Percentiles rank a stretch among this genome's conserved stretches.
Evolutionary conservation across 92 coral and sea anemone species (phyloP).

Genomic region (Galaxea fascicularis): DNA sequence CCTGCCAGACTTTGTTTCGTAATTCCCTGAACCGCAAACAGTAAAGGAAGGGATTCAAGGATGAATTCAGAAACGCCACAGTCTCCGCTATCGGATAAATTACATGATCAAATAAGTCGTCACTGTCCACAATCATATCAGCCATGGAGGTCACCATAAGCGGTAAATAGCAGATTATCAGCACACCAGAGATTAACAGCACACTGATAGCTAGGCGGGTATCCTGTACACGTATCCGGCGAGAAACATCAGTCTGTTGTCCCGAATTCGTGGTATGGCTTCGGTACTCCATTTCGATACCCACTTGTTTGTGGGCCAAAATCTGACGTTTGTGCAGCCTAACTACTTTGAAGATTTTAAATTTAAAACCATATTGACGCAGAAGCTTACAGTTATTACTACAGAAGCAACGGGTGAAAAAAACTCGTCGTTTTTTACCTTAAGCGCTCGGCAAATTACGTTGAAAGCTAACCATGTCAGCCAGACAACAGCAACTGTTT

Average conservation of each 20-base stretch:
- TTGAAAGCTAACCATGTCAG: constrained; percentile 34
- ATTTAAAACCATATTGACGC: constrained; percentile 42
- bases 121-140: constrained; percentile 40
- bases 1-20: constrained; percentile 28
- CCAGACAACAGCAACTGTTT: constrained; percentile 26
- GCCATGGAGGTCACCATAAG: constrained; percentile 45
- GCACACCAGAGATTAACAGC: constrained; percentile 35
- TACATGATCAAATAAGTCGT: constrained; percentile 47
- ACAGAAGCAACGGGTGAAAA: constrained; percentile 50
- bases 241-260: background rate
- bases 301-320: background rate
- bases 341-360: constrained; percentile 37
- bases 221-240: constrained; percentile 21
- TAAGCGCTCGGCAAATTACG: constrained; percentile 47
- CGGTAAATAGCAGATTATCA: constrained; percentile 47
- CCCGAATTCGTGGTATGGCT: background rate
- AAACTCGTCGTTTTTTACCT: constrained; percentile 57
- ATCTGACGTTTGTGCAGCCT: constrained; percentile 46
- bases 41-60: constrained; percentile 52
- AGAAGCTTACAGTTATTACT: constrained; percentile 16
- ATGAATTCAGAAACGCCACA: constrained; percentile 47
- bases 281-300: background rate
- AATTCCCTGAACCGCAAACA: constrained; percentile 50
- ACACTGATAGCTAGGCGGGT: constrained; percentile 26
- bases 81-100: constrained; percentile 59